Base-by-base conservation (phyloP, 2,888 invertebrate genomes). In the Drosophila buzzatii region DNA sequence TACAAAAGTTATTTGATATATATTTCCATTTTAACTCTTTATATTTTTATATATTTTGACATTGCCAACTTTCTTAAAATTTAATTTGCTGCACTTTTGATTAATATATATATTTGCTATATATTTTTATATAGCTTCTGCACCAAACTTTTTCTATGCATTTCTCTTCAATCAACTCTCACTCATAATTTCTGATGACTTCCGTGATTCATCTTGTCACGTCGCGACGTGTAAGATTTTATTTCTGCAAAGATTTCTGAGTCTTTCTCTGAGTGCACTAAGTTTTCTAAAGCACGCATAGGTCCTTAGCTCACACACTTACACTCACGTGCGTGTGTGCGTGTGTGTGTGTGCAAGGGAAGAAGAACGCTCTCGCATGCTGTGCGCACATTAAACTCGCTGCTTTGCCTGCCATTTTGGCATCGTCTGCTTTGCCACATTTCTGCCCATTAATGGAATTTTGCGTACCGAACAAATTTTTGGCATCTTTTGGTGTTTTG, bases 401-500 rank as follows among this genome's bases (percentile, higher is more conserved):
- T 84, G 77, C 75, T 33, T 51, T 18, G 79, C 60, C 59, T 69
- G 62, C 69, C 85, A 77, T 87, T 80, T 73, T 33, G 66, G 56
- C 87, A 65, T 64, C 68, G 76, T 68, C 76, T 79, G 82, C 37
- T 23, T 75, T 82, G 73, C 77, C 74, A 73, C 82, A 85, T 77
- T 85, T 80, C 67, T 80, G 83, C 65, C 82, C 84, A 86, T 86
- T 86, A 86, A 88, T 77, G 69, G 83, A 75, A 63, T 75, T 85
- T 81, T 75, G 61, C 60, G 63, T 33, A 31, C 23, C 45, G 64
- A 64, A 72, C 49, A 80, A 16, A 53, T 86, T 76, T 66, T 69
- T 58, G 78, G 73, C 76, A 80, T 82, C 70, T 73, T 64, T 67
- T 37, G 56, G 61, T 61, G 51, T 62, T 65, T 64, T 51, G 53